phyloP scores from a whole-genome alignment of 2,888 invertebrate species.

The Andrena bicolor region DNA sequence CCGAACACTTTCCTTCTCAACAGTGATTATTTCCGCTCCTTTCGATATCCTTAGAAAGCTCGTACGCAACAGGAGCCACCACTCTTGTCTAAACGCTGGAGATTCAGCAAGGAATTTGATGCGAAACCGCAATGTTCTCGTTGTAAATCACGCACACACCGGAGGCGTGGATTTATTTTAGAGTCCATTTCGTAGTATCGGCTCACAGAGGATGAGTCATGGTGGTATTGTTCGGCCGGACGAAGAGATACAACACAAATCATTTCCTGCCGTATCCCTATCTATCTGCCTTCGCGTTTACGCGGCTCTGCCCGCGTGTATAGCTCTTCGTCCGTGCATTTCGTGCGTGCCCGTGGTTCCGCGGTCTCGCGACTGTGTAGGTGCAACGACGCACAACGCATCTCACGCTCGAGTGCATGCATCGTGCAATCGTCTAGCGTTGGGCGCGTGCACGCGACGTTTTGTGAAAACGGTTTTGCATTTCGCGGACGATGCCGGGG shows the following conservation, averaged over 20 bases:
- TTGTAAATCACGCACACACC: conserved; percentile 58
- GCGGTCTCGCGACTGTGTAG: conserved; percentile 59
- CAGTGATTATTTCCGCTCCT: neutral
- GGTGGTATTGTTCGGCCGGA: conserved; percentile 79
- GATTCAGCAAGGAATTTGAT: conserved; percentile 24
- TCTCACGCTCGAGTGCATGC: conserved; percentile 77
- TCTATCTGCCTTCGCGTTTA: conserved; percentile 73
- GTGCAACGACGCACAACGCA: conserved; percentile 76
- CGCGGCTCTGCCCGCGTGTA: conserved; percentile 54
- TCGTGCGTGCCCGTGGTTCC: conserved; percentile 54
- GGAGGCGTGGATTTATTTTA: conserved; percentile 73
- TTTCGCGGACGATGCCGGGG: conserved; percentile 46
- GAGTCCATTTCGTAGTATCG: conserved; percentile 74
- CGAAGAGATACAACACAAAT: conserved; percentile 81
- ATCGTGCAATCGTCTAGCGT: conserved; percentile 63
- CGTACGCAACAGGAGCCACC: neutral
- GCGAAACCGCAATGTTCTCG: conserved; percentile 30
- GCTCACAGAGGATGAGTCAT: conserved; percentile 79
- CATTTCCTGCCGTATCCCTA: conserved; percentile 81
- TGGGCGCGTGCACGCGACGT: conserved; percentile 68
- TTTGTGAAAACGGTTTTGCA: conserved; percentile 54
- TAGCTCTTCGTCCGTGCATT: conserved; percentile 35
- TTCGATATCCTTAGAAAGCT: neutral
- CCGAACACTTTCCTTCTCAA: too few relatives aligned
- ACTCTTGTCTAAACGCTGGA: neutral